Evolutionary conservation across 2,888 invertebrate genomes (phyloP).

Genomic region (Gastrophysa polygoni): DNA sequence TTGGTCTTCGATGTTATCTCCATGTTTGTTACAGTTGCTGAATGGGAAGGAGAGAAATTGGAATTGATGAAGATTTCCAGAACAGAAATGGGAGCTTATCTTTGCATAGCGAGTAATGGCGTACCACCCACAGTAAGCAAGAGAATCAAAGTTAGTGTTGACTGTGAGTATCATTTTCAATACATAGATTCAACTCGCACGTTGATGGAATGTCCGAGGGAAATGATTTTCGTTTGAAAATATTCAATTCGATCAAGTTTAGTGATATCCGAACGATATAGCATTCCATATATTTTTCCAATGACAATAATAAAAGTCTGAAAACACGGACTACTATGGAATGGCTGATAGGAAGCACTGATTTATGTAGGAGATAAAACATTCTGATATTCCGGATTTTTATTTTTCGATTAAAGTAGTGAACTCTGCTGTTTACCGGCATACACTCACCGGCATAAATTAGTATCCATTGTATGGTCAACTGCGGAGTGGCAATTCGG

Average conservation of each 20-base stretch:
- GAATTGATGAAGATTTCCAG: conserved; percentile 85
- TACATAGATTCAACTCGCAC: no score
- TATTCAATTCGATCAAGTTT: background rate
- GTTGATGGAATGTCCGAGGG: no score
- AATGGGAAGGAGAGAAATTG: conserved; percentile 84
- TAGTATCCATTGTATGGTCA: conserved; percentile 54
- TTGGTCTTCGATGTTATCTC: no score
- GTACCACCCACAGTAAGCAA: conserved; percentile 91
- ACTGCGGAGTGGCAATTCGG: conserved; percentile 52
- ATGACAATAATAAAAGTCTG: conserved; percentile 11
- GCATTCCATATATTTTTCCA: conserved; percentile 8
- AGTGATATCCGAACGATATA: background rate
- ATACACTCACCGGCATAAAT: conserved; percentile 53
- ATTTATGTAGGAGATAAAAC: conserved; percentile 39
- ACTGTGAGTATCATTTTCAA: conserved; percentile 74
- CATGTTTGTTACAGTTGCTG: conserved; percentile 71
- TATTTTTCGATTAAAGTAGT: conserved; percentile 39
- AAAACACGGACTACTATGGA: conserved; percentile 13
- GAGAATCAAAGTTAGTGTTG: conserved; percentile 90
- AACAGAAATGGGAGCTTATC: conserved; percentile 89
- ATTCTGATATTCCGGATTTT: conserved; percentile 44
- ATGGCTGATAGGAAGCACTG: conserved; percentile 28
- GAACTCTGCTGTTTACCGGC: conserved; percentile 42
- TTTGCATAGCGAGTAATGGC: conserved; percentile 90
- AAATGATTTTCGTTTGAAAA: no score